Conservation (phyloP, 2,888 invertebrate genomes). For the Caenorhabditis sp. region DNA sequence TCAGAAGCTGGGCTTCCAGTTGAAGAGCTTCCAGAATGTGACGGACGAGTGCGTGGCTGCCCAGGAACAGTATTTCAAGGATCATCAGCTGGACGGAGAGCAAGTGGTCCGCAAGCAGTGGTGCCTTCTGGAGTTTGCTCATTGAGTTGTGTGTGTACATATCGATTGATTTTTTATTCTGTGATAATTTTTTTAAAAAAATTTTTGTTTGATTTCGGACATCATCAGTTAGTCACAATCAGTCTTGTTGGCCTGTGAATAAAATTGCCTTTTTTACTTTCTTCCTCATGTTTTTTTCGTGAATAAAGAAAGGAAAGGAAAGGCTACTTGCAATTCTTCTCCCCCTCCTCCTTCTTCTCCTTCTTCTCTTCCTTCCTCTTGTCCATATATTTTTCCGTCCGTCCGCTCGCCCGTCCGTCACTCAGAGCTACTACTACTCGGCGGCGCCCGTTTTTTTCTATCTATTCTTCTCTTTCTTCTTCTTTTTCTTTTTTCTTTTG, state of each 20-base stretch:
- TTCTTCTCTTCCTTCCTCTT: constrained; percentile 9
- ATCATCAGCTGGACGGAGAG: constrained; percentile 58
- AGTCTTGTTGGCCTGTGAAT: constrained; percentile 6
- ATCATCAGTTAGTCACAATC: too few relatives aligned
- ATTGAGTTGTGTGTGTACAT: constrained; percentile 26
- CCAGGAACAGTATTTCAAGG: constrained; percentile 68
- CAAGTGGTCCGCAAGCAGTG: constrained; percentile 36
- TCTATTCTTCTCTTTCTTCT: constrained; percentile 32
- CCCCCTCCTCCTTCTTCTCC: constrained; percentile 15
- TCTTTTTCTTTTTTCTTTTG: constrained; percentile 11
- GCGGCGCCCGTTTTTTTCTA: constrained; percentile 1
- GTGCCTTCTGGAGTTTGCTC: constrained; percentile 43
- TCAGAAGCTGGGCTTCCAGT: constrained; percentile 36
- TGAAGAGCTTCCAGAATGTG: constrained; percentile 62
- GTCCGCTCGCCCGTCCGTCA: constrained; percentile 4
- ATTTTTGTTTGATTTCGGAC: too few relatives aligned
- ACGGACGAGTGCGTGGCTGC: constrained; percentile 60
- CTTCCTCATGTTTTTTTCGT: not conserved
- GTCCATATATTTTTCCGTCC: constrained; percentile 18
- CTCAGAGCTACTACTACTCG: not conserved
- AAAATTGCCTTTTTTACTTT: not conserved
- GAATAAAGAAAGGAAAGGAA: constrained; percentile 10
- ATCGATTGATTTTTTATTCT: not conserved
- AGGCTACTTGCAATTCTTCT: constrained; percentile 5
- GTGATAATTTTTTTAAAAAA: too few relatives aligned